These are phyloP conservation scores for Columba janthina DNA, from an alignment of 2,113 vertebrate species.

Conservation along the genomic window DNA sequence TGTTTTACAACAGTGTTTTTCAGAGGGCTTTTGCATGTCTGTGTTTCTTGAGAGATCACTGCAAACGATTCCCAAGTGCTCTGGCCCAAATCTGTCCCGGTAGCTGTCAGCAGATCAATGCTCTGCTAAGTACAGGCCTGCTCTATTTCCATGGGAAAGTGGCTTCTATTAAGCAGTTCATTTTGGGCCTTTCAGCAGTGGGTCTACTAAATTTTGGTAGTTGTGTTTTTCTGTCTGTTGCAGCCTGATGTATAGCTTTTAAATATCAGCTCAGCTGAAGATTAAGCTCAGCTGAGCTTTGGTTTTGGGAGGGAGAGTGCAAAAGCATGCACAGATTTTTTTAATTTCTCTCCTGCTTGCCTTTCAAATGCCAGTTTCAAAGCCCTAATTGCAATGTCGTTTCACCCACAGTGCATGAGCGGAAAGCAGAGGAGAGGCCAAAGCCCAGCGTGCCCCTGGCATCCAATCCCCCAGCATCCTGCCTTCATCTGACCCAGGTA, in stretches of 20 bases:
- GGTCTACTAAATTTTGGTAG: slow-evolving; percentile 17
- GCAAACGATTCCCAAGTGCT: slow-evolving; percentile 54
- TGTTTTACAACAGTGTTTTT: not conserved
- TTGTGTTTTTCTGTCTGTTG: slow-evolving; percentile 28
- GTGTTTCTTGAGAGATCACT: slow-evolving; percentile 31
- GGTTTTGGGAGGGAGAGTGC: not conserved
- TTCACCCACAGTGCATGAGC: slow-evolving; percentile 68
- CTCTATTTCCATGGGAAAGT: slow-evolving; percentile 52
- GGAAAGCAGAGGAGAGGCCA: slow-evolving; percentile 36
- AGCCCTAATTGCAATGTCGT: not conserved
- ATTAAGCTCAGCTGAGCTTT: not conserved
- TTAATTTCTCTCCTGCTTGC: not conserved
- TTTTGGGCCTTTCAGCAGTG: slow-evolving; percentile 9
- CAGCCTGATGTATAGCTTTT: slow-evolving; percentile 2
- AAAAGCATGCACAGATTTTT: not conserved
- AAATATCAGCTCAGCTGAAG: slow-evolving; percentile 26
- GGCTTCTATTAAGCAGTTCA: slow-evolving; percentile 38
- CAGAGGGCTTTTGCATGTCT: not conserved
- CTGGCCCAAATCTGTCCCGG: slow-evolving; percentile 57
- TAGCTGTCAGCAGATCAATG: slow-evolving; percentile 63
- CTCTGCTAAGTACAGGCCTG: slow-evolving; percentile 23
- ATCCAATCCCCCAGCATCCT: slow-evolving; percentile 36
- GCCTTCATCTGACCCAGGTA: slow-evolving; percentile 72
- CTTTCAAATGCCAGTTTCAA: not conserved
- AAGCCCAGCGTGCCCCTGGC: slow-evolving; percentile 23